A percentile compares a stretch with the other conserved stretches of the same genome.
Conservation (phyloP, 2,797 vertebrate genomes). For the Falco peregrinus region DNA sequence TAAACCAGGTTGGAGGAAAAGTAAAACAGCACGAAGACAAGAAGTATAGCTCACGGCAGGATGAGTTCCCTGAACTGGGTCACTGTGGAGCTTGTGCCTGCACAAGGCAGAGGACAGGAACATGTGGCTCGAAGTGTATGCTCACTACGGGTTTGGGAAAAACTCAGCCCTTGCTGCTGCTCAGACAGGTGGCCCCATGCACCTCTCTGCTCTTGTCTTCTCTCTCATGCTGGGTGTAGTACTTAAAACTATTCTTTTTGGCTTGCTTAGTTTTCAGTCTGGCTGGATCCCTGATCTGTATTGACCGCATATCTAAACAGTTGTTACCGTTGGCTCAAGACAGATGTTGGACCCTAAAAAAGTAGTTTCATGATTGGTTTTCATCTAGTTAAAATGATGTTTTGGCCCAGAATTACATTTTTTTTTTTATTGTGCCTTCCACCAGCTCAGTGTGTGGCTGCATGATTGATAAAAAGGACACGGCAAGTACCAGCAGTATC, state of each 20-base stretch:
- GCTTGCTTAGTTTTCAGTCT: background rate
- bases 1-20: background rate
- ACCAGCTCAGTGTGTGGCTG: background rate
- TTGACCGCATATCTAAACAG: background rate
- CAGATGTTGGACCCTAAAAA: accelerated
- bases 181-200: background rate
- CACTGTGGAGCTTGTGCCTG: background rate
- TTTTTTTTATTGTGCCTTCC: background rate
- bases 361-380: background rate
- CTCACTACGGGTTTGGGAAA: background rate
- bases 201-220: background rate
- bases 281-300: background rate
- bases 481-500: background rate
- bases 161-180: background rate
- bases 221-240: background rate
- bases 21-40: background rate
- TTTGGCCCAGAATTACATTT: background rate
- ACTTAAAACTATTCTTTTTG: background rate
- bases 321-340: background rate
- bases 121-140: background rate
- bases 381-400: background rate
- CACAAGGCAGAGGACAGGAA: background rate
- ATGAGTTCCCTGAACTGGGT: background rate
- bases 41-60: background rate
- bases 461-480: background rate